Percentiles rank a stretch among this genome's conserved stretches.
These are phyloP conservation scores for Anodontia alba DNA, from an alignment of 2,888 invertebrate species.

Conservation along the genomic window DNA sequence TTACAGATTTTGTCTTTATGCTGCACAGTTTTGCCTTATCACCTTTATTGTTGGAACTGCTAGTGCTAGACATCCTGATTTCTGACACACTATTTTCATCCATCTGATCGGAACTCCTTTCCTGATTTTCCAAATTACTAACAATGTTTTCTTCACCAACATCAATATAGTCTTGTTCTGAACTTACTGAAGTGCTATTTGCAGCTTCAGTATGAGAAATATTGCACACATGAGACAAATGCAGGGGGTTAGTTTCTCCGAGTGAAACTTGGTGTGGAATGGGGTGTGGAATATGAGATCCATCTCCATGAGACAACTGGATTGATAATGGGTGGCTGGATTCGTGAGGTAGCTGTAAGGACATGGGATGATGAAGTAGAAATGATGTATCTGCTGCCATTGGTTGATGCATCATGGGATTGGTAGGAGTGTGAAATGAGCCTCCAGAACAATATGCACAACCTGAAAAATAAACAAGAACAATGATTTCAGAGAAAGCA, in stretches of 20 bases:
- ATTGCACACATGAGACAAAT: background rate
- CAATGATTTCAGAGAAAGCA: too few species aligned
- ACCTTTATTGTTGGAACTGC: background rate
- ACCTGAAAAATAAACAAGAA: constrained; percentile 49
- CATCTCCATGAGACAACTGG: constrained; percentile 24
- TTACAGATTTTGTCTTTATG: background rate
- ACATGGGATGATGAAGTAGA: constrained; percentile 65
- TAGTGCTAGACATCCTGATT: too few species aligned
- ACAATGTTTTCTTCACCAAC: constrained; percentile 53
- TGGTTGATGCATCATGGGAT: constrained; percentile 56
- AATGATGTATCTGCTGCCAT: constrained; percentile 61
- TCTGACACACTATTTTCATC: too few species aligned
- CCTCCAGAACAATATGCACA: constrained; percentile 61
- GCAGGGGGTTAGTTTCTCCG: background rate
- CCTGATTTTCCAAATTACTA: background rate
- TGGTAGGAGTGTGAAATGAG: constrained; percentile 61
- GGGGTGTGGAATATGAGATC: background rate
- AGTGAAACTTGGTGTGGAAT: background rate
- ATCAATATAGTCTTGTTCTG: constrained; percentile 60
- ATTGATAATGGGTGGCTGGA: constrained; percentile 41
- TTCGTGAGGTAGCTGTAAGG: constrained; percentile 68
- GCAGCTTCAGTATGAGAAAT: background rate
- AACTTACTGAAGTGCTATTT: background rate
- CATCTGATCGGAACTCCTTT: background rate
- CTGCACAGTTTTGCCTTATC: background rate